Evolutionary conservation across 2,797 vertebrate species (phyloP).

Genomic region (Prunella strophiata): DNA sequence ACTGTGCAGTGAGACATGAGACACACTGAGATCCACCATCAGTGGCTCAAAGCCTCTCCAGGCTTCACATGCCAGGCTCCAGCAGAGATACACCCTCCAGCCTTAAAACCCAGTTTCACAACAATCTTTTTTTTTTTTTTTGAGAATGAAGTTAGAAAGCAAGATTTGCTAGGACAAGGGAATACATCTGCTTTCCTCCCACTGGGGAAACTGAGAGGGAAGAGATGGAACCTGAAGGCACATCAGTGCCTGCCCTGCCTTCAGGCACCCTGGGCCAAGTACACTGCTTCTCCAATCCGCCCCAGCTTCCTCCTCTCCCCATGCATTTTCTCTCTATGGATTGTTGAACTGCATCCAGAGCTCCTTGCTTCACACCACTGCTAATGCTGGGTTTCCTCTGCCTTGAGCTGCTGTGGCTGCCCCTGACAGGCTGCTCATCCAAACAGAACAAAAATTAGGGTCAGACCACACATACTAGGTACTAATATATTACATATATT

Average conservation of each 20-base stretch:
- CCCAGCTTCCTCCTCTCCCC: background rate
- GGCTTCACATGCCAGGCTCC: background rate
- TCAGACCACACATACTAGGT: background rate
- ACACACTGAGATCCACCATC: background rate
- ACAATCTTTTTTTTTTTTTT: background rate
- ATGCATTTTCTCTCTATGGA: fast-evolving
- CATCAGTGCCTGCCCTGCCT: background rate
- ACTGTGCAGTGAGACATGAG: background rate
- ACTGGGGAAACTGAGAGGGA: background rate
- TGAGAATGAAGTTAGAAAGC: background rate
- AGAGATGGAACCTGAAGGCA: background rate
- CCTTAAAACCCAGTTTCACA: background rate
- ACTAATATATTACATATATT: background rate
- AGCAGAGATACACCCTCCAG: background rate
- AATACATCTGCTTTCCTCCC: background rate
- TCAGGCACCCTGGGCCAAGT: background rate
- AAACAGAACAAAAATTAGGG: background rate
- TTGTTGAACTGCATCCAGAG: background rate
- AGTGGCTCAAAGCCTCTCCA: background rate
- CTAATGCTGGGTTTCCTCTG: background rate
- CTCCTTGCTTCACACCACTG: fast-evolving
- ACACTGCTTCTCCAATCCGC: background rate
- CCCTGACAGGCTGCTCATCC: fast-evolving
- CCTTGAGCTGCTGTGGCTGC: background rate
- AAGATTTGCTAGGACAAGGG: background rate